These are phyloP conservation scores for Pangasianodon hypophthalmus DNA, from an alignment of 2,113 vertebrate species.

Conservation along the genomic window DNA sequence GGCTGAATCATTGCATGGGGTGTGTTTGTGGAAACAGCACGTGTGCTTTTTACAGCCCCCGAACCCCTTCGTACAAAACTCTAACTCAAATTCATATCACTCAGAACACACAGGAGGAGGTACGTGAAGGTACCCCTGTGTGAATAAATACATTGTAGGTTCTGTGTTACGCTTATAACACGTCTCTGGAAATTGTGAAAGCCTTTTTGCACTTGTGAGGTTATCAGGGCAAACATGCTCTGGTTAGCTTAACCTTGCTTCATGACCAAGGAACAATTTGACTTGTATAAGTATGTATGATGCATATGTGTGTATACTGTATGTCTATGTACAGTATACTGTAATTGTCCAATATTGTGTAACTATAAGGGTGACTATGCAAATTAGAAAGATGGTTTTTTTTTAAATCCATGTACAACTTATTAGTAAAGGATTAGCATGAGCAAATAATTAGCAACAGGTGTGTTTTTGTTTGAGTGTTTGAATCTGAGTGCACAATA, in stretches of 20 bases:
- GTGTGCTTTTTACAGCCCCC: not conserved
- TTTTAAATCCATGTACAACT: too few species aligned
- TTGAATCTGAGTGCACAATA: not conserved
- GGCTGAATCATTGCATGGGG: not conserved
- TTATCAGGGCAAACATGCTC: conserved; percentile 16
- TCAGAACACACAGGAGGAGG: not conserved
- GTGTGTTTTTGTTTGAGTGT: not conserved
- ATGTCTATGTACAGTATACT: not conserved
- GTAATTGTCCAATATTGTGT: not conserved
- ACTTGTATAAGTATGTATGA: not conserved
- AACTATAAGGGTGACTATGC: not conserved
- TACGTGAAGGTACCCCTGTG: not conserved
- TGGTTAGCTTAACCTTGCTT: conserved; percentile 18
- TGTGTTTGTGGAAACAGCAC: not conserved
- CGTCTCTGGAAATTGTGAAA: not conserved
- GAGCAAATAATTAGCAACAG: not conserved
- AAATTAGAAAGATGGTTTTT: not conserved
- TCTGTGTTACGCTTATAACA: not conserved
- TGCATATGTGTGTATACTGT: not conserved
- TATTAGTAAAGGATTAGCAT: too few species aligned
- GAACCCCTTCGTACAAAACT: not conserved
- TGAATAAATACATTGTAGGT: not conserved
- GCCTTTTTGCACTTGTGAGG: not conserved
- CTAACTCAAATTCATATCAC: not conserved
- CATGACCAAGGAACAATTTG: not conserved